phyloP scores from a whole-genome alignment of 2,113 vertebrate genomes.

The Pantherophis guttatus region DNA sequence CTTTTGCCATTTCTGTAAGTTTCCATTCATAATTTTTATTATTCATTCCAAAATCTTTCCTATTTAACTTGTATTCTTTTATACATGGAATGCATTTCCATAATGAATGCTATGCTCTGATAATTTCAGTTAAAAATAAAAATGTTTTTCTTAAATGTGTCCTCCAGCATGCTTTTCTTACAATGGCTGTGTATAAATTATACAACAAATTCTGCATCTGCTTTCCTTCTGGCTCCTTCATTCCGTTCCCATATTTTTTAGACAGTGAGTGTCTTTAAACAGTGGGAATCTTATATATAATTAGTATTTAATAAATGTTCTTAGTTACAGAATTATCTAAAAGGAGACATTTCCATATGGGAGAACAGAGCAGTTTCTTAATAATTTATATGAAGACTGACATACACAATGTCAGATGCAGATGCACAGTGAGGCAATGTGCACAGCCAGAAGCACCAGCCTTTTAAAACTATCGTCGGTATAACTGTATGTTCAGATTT shows the following conservation, averaged over 20 bases:
- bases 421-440: conserved; percentile 16
- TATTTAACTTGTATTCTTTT: not conserved
- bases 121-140: not conserved
- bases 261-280: not conserved
- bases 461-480: not conserved
- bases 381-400: not conserved
- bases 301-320: not conserved
- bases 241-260: not conserved
- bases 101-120: conserved; percentile 45
- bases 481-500: not conserved
- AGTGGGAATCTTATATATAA: not conserved
- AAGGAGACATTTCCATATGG: not conserved
- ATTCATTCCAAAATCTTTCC: not conserved
- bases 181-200: not conserved
- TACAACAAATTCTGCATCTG: not conserved
- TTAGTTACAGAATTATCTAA: not conserved
- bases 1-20: not conserved
- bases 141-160: not conserved
- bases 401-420: not conserved
- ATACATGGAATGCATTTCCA: conserved; percentile 41
- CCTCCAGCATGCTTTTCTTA: not conserved
- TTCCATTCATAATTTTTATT: not conserved
- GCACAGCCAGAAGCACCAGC: not conserved
- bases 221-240: not conserved
- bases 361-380: not conserved